Conservation (phyloP, 2,888 invertebrate species). For the Antitype chi region DNA sequence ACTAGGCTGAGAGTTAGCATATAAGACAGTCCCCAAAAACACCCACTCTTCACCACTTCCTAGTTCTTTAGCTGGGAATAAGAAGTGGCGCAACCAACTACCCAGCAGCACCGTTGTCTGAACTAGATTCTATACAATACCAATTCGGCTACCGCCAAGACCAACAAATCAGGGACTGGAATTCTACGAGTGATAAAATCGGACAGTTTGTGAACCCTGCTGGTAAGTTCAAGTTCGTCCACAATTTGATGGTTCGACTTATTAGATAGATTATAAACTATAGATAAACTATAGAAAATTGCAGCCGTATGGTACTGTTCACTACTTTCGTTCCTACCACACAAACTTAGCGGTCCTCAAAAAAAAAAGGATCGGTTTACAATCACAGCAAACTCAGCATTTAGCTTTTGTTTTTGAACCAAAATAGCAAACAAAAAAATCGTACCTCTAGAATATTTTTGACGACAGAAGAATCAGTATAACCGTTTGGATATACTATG, state of each 20-base stretch:
- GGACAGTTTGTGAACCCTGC: too few relatives aligned
- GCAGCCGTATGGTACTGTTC: not conserved
- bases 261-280: not conserved
- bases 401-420: not conserved
- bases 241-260: not conserved
- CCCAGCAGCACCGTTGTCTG: too few relatives aligned
- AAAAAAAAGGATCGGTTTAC: not conserved
- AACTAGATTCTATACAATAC: too few relatives aligned
- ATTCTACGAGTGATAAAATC: too few relatives aligned
- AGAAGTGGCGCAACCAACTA: too few relatives aligned
- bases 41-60: too few relatives aligned
- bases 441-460: conserved; percentile 28
- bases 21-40: too few relatives aligned
- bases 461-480: conserved; percentile 32
- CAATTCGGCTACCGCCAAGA: too few relatives aligned
- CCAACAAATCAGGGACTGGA: too few relatives aligned
- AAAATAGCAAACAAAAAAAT: not conserved
- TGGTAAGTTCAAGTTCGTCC: not conserved
- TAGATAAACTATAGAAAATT: not conserved
- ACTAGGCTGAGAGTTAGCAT: too few relatives aligned
- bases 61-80: too few relatives aligned
- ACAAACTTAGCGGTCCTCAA: not conserved
- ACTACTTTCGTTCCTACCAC: not conserved
- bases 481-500: conserved; percentile 10
- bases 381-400: not conserved